Evolutionary conservation across 2,888 invertebrate species (phyloP), one percentile per base, ranked within the genome.

Genomic region (Eupithecia dodoneata): DNA sequence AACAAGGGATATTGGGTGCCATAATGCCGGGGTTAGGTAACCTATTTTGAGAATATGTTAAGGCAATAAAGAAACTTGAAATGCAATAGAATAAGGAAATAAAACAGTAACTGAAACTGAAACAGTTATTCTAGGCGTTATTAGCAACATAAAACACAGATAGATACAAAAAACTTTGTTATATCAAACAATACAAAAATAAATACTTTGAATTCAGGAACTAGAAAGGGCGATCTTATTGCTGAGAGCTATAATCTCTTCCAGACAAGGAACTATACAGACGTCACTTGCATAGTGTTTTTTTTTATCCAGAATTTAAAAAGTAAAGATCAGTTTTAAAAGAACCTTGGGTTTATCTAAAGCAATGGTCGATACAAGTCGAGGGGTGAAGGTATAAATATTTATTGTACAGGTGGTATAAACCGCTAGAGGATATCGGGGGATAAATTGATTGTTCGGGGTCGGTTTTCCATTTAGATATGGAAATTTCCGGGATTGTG

Each of bases 381-480:
- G 91, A 90, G 89, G 92, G 91, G 90, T 88, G 90, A 91, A 89
- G 89, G 78, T 92, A 94, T 94, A 94, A 94, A 94, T 94, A 94
- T 95, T 94, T 94, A 94, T 94, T 92, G 93, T 94, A 93, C 94
- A 94, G 94, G 94, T 94, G 94, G 93, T 94, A 93, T 94, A 94
- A 93, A 94, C 94, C 93, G 93, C 93, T 92, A 87, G 91, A 94
- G 94, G 94, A 94, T 94, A 94, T 94, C 93, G 94, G 90, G 90
- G 94, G 94, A 94, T 95, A 94, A 94, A 95, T 95, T 95, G 94
- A 95, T 94, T 95, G 94, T 94, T 92, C 93, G 92, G 93, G 94
- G 93, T 94, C 92, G 94, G 94, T 94, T 95, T 95, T 94, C 94
- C 94, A 95, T 95, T 95, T 95, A 95, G 94, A 94, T 94, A 95